phyloP scores from a whole-genome alignment of 2,888 invertebrate species.

The Cantharis rustica region DNA sequence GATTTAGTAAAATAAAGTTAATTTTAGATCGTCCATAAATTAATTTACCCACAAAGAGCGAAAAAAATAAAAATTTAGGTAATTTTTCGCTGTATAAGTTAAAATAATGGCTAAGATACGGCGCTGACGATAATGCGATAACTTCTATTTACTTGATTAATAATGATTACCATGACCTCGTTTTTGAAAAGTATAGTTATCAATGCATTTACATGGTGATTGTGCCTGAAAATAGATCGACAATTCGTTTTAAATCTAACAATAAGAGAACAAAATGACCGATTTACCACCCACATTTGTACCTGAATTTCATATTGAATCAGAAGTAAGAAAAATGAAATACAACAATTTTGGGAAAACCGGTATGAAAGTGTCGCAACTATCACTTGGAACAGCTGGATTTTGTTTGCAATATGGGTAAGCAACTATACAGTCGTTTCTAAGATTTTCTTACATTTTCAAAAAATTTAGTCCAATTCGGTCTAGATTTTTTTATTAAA shows the following conservation, averaged over 20 bases:
- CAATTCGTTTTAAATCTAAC: background rate
- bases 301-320: conserved; percentile 67
- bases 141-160: background rate
- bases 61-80: too few relatives aligned
- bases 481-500: too few relatives aligned
- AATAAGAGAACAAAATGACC: conserved; percentile 16
- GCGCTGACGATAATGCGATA: background rate
- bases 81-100: too few relatives aligned
- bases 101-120: too few relatives aligned
- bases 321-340: conserved; percentile 68
- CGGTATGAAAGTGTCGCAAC: conserved; percentile 69
- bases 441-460: too few relatives aligned
- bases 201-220: background rate
- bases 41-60: too few relatives aligned
- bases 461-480: too few relatives aligned
- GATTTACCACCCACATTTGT: conserved; percentile 65
- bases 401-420: conserved; percentile 78
- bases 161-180: background rate
- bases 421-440: conserved; percentile 34
- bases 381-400: conserved; percentile 77
- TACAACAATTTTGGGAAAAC: conserved; percentile 77
- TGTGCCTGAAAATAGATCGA: background rate
- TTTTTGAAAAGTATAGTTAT: background rate
- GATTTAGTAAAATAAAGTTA: too few relatives aligned
- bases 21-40: too few relatives aligned